These are phyloP conservation scores for Amphipoea oculea DNA, from an alignment of 2,888 invertebrate genomes.

Conservation along the genomic window DNA sequence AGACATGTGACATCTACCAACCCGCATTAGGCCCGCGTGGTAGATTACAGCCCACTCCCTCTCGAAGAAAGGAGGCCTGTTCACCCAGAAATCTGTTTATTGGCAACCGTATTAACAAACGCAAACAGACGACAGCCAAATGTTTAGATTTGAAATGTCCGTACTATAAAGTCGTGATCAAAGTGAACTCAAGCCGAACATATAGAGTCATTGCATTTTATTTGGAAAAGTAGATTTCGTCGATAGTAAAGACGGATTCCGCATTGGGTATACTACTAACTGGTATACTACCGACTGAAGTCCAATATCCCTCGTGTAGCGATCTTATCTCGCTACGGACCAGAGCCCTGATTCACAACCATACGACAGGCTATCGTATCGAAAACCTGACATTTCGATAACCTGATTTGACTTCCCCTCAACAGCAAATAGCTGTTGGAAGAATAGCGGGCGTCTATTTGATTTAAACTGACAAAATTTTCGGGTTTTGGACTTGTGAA, in stretches of 20 bases:
- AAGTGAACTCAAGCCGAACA: slow-evolving; percentile 34
- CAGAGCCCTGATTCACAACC: slow-evolving; percentile 8
- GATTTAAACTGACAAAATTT: too few relatives aligned
- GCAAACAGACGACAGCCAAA: slow-evolving; percentile 5
- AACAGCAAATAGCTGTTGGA: too few relatives aligned
- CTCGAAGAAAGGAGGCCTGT: not conserved
- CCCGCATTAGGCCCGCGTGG: not conserved
- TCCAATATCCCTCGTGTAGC: slow-evolving; percentile 68
- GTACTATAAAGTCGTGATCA: slow-evolving; percentile 21
- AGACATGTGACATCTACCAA: not conserved
- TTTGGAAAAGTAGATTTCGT: slow-evolving; percentile 49
- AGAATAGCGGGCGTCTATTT: too few relatives aligned
- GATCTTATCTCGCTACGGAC: slow-evolving; percentile 73
- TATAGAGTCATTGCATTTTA: slow-evolving; percentile 41
- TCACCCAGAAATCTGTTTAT: slow-evolving; percentile 23
- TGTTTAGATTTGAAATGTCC: slow-evolving; percentile 22
- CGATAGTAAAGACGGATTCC: slow-evolving; percentile 47
- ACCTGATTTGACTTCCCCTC: too few relatives aligned
- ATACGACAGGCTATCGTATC: too few relatives aligned
- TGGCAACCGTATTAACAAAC: slow-evolving; percentile 16
- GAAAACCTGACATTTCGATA: too few relatives aligned
- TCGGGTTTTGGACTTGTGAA: too few relatives aligned
- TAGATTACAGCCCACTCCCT: not conserved
- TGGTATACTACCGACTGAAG: slow-evolving; percentile 51
- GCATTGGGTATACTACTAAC: slow-evolving; percentile 57